Base-by-base conservation (phyloP, 2,888 invertebrate genomes). In the Euspilapteryx auroguttella region DNA sequence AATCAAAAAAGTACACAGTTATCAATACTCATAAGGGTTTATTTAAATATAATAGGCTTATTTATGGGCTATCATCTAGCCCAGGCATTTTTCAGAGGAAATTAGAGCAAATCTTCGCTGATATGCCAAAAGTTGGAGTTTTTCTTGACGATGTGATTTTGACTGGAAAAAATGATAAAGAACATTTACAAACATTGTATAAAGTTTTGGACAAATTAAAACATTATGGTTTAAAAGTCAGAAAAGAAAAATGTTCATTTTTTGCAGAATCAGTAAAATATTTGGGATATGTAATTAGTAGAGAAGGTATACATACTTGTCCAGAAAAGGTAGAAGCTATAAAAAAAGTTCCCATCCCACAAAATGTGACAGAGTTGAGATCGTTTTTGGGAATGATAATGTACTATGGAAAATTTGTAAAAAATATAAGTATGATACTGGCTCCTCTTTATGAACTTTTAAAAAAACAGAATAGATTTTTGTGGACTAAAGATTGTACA, bases 331-430 rank as follows among this genome's bases (percentile, higher is more conserved):
- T 41, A 7, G 12, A 32, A 2, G 38, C 37, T 3, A 38, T 39
- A 2, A 26, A 15, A 6, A 26, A 32, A 1, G 25, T 26, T 0
- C 22, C 35, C 1, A 20, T 25, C 4, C 37, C 35, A 1, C 35
- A 14, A 0, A 42, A 38, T 30, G 22, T 41, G 1, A 24, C 35
- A 0, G 41, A 44, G 14, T 13, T 41, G 8, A 14, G 38, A 1
- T 24, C 41, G 0, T 45, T 41, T 22, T 26, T 42, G 8, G 40
- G 40, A 0, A 11, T 37, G 13, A 24, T 33, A 0, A 41, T 40
- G 38, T 42, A 38, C 11, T 42, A n/a, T n/a, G n/a, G n/a, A 0
- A 41, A 36, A 10, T 41, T 39, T 14, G 13, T 41, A 2, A 14
- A 11, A 13, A 37, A 41, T 11, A 29, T 35, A 5, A 37, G n/a